Conservation (phyloP, 2,797 vertebrate species). For the Phataginus tricuspis region DNA sequence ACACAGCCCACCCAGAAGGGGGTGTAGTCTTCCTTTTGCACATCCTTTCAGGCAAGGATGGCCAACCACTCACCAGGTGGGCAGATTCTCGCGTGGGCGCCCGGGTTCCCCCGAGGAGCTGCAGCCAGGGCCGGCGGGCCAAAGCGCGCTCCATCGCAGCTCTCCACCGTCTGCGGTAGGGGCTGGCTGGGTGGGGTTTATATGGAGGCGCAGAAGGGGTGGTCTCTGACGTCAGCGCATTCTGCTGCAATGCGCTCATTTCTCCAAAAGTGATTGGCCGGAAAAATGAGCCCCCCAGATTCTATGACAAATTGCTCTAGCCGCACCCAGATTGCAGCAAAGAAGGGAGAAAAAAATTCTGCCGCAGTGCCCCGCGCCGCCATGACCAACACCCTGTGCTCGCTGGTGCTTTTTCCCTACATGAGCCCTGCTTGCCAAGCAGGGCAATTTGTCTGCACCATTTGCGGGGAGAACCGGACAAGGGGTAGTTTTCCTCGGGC, state of each 20-base stretch:
- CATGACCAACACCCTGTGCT: conserved; percentile 79
- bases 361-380: conserved; percentile 81
- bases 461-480: neutral
- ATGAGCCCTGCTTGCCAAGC: neutral
- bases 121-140: conserved; percentile 64
- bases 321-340: conserved; percentile 82
- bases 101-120: conserved; percentile 39
- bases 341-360: conserved; percentile 79
- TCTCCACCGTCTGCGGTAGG: conserved; percentile 76
- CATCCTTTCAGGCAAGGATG: conserved; percentile 70
- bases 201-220: conserved; percentile 79
- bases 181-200: conserved; percentile 82
- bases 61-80: conserved; percentile 72
- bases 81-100: conserved; percentile 37
- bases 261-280: conserved; percentile 81
- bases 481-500: neutral
- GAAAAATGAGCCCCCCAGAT: conserved; percentile 84
- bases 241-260: conserved; percentile 84
- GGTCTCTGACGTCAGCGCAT: conserved; percentile 82
- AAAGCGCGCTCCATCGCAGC: conserved; percentile 63
- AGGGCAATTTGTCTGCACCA: neutral
- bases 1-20: neutral
- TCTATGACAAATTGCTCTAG: conserved; percentile 82
- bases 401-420: neutral
- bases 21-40: conserved; percentile 50